Evolutionary conservation across 2,797 vertebrate species (phyloP), one percentile per base, ranked within the genome.

Genomic region (Falco novaeseelandiae): DNA sequence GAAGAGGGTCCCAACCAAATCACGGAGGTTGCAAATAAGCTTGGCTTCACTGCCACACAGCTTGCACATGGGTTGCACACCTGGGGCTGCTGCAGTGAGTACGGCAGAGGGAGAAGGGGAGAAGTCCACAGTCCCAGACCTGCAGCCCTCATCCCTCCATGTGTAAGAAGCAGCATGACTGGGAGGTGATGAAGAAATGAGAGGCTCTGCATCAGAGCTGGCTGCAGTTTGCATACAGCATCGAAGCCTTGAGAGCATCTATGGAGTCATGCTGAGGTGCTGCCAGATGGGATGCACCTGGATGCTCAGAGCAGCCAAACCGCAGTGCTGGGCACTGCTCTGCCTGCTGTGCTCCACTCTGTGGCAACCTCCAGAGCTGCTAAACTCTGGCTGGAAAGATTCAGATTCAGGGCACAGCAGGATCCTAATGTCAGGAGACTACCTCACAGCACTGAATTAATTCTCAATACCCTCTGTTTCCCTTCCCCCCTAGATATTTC

Each of bases 341-440:
- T 61, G 59, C 52, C 76, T 30, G 48, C 49, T 84, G 48, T 26
- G 17, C 73, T 70, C 48, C 83, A 81, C n/a, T 86, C 83, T 77
- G 49, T 69, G 67, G 84, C 86, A 93, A 73, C 84, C 58, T 87
- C 52, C 23, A 32, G 49, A 71, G 23, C 51, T 52, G 70, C 77
- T 87, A 82, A 92, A 52, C 67, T 87, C 34, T 74, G 21, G 13
- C 66, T 83, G 86, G 52, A 79, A 88, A 79, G 55, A 70, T 40
- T 62, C 84, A 85, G 58, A 71, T 87, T 85, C n/a, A 83, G 88
- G 74, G 79, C 79, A 96, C 83, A 88, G 57, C 73, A 93, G 59
- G 57, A 87, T 85, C 54, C 26, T 36, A 46, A 70, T 26, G 59
- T 38, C 58, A 66, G 36, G 17, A 86, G 58, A 76, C 44, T 27